Base-by-base conservation (phyloP, 1,140 invertebrate genomes). In the Glomeris maerens region DNA sequence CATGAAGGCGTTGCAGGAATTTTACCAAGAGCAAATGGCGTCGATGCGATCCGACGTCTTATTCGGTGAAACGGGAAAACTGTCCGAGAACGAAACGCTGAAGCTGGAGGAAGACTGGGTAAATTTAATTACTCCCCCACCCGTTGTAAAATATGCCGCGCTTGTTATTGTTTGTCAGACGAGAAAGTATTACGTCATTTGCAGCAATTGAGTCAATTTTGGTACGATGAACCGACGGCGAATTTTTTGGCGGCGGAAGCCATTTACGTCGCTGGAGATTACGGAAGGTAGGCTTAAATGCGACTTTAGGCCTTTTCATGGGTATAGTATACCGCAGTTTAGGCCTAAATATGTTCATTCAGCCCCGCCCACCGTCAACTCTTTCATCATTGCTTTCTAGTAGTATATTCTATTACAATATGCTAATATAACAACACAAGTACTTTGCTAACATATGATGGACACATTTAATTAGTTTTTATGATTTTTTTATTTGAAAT, bases 141-240 rank as follows among this genome's bases (percentile, higher is more conserved):
- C 31, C 17, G 17, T 13, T 13, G 31, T 55, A 2, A 22, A 4
- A 53, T 14, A n/a, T 22, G n/a, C 7, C 28, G 22, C 4, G n/a
- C 14, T 23, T 31, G 14, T 40, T 28, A 21, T 14, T 39, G 14
- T n/a, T 49, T 20, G 40, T 52, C 5, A n/a, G n/a, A n/a, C n/a
- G n/a, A n/a, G n/a, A n/a, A n/a, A n/a, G n/a, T n/a, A n/a, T n/a
- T n/a, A n/a, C n/a, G n/a, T n/a, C 42, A 54, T 57, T 77, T 77
- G 2, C 62, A 95, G 92, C 87, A 94, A 88, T 66, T 95, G 22
- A 93, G 89, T 63, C 91, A 96, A 66, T 95, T 96, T 73, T 96
- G 91, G 92, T 96, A 95, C 62, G 77, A 85, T 62, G 76, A 85
- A 27, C 60, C 72, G 17, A 95, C 90, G 14, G 77, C 82, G 45